These are phyloP conservation scores for Eulemur macaco DNA, from an alignment of 2,113 vertebrate genomes.

Conservation along the genomic window DNA sequence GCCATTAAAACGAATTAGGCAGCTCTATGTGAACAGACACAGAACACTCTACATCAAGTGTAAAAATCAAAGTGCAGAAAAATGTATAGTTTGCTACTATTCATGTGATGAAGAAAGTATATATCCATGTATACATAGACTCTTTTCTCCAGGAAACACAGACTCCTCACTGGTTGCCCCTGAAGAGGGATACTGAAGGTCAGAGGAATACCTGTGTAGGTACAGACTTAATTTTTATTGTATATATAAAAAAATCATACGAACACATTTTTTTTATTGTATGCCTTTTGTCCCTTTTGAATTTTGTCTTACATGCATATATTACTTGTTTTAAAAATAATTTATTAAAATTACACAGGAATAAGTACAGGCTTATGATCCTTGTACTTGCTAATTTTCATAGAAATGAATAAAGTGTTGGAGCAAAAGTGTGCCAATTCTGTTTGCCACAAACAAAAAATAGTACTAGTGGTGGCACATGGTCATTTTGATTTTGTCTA, in stretches of 20 bases:
- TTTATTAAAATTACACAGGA: neutral
- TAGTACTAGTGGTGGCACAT: neutral
- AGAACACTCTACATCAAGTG: neutral
- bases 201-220: neutral
- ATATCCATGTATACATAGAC: neutral
- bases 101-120: neutral
- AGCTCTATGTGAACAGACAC: neutral
- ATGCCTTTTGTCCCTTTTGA: neutral
- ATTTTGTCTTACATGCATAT: neutral
- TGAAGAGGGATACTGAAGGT: neutral
- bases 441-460: neutral
- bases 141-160: neutral
- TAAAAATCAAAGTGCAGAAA: neutral
- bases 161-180: neutral
- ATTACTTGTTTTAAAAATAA: slow-evolving; percentile 20
- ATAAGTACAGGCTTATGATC: neutral
- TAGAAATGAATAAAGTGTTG: neutral
- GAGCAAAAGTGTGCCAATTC: neutral
- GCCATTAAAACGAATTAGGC: neutral
- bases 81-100: neutral
- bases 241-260: neutral
- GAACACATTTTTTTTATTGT: neutral
- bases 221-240: neutral
- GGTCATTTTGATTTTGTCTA: neutral
- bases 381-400: slow-evolving; percentile 31